phyloP scores from a whole-genome alignment of 2,888 invertebrate species.

The Dyspetes luteomarginatus region DNA sequence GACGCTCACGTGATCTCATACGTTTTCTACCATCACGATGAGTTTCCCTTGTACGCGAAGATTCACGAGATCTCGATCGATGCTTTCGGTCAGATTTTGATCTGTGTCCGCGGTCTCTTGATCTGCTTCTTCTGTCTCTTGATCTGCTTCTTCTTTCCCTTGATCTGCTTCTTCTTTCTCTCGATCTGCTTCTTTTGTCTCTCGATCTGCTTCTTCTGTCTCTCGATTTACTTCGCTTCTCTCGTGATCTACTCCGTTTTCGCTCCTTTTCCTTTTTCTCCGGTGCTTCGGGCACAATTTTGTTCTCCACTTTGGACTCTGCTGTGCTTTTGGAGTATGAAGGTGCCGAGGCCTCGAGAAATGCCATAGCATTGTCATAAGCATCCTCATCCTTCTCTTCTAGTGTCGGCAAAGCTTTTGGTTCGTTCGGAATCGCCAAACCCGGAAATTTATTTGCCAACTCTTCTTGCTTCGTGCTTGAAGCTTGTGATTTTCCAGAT shows the following conservation, averaged over 20 bases:
- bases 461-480: constrained; percentile 84
- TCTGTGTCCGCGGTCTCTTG: constrained; percentile 62
- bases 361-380: constrained; percentile 93
- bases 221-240: constrained; percentile 68
- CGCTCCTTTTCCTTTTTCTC: constrained; percentile 76
- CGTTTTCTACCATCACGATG: constrained; percentile 68
- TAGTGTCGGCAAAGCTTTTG: constrained; percentile 80
- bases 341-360: constrained; percentile 93
- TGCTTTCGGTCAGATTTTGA: constrained; percentile 68
- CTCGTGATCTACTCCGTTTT: constrained; percentile 73
- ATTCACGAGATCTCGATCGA: constrained; percentile 70
- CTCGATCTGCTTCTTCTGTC: constrained; percentile 69
- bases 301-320: constrained; percentile 58
- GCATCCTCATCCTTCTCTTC: constrained; percentile 82
- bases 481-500: constrained; percentile 69
- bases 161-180: constrained; percentile 63
- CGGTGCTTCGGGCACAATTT: constrained; percentile 72
- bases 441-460: constrained; percentile 91
- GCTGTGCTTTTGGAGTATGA: constrained; percentile 82
- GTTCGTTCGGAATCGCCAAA: constrained; percentile 91
- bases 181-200: constrained; percentile 63
- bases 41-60: constrained; percentile 71
- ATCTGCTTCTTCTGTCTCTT: constrained; percentile 67
- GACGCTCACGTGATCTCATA: constrained; percentile 75
- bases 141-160: constrained; percentile 58